Percentiles rank a stretch among this genome's conserved stretches.
These are phyloP conservation scores for Clunio marinus DNA, from an alignment of 2,888 invertebrate species.

Conservation along the genomic window DNA sequence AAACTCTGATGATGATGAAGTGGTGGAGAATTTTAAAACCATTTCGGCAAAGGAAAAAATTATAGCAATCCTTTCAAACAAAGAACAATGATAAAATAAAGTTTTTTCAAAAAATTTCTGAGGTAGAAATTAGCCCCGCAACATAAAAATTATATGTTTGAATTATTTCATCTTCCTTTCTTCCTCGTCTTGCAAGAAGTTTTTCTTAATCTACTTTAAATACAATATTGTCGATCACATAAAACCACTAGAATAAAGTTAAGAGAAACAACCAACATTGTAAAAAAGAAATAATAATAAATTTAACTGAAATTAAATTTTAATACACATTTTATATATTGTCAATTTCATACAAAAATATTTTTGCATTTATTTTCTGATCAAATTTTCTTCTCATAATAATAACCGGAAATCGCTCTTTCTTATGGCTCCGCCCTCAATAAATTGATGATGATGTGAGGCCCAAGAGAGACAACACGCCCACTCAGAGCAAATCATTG, in stretches of 20 bases:
- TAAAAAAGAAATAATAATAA: conserved; percentile 7
- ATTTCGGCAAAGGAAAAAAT: no score
- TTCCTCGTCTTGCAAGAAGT: conserved; percentile 6
- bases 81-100: conserved; percentile 26
- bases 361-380: no score
- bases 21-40: no score
- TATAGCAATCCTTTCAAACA: no score
- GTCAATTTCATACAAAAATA: conserved; percentile 8
- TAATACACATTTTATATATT: conserved; percentile 12
- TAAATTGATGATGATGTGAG: conserved; percentile 19
- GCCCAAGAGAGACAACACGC: conserved; percentile 32
- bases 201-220: not conserved
- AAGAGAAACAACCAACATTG: not conserved
- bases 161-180: conserved; percentile 2
- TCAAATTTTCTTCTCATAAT: not conserved
- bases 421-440: conserved; percentile 28
- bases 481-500: conserved; percentile 31
- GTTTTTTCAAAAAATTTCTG: conserved; percentile 32
- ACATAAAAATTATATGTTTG: conserved; percentile 35
- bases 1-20: no score
- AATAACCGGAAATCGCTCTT: conserved; percentile 35
- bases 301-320: conserved; percentile 25
- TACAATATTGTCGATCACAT: conserved; percentile 9
- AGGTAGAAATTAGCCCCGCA: conserved; percentile 22
- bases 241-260: not conserved